Conservation (phyloP, 2,113 vertebrate genomes). For the Protobothrops mucrosquamatus region DNA sequence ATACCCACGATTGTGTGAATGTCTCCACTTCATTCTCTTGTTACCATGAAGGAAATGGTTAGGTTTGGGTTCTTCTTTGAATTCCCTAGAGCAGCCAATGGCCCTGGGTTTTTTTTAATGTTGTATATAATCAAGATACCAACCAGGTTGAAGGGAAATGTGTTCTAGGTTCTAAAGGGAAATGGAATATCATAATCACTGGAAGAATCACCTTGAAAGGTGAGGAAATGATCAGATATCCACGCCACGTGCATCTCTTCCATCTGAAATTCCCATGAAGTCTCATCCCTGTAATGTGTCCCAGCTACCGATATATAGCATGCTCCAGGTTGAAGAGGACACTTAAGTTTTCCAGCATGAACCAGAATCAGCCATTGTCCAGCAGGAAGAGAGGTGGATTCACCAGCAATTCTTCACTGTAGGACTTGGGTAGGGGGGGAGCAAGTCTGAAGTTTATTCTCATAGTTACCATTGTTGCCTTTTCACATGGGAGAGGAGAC, state of each 20-base stretch:
- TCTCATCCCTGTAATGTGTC: not conserved
- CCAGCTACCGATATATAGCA: not conserved
- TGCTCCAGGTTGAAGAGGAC: no score
- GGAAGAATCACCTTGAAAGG: not conserved
- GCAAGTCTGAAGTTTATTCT: not conserved
- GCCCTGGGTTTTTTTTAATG: not conserved
- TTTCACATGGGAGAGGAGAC: not conserved
- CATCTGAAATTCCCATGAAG: not conserved
- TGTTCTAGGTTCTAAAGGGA: not conserved
- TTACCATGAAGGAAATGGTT: not conserved
- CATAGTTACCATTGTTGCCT: not conserved
- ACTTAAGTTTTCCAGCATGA: not conserved
- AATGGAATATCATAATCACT: not conserved
- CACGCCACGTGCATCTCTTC: not conserved
- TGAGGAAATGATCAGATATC: not conserved
- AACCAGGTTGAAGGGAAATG: not conserved
- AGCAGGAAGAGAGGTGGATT: not conserved
- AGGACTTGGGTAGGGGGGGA: not conserved
- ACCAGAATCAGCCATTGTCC: not conserved
- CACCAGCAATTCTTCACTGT: not conserved
- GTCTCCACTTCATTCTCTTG: not conserved
- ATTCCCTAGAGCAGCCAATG: not conserved
- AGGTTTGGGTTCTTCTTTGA: not conserved
- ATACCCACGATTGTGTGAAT: not conserved
- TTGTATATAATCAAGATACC: not conserved